Evolutionary conservation across 2,113 vertebrate species (phyloP).

Genomic region (Spermophilus dauricus): DNA sequence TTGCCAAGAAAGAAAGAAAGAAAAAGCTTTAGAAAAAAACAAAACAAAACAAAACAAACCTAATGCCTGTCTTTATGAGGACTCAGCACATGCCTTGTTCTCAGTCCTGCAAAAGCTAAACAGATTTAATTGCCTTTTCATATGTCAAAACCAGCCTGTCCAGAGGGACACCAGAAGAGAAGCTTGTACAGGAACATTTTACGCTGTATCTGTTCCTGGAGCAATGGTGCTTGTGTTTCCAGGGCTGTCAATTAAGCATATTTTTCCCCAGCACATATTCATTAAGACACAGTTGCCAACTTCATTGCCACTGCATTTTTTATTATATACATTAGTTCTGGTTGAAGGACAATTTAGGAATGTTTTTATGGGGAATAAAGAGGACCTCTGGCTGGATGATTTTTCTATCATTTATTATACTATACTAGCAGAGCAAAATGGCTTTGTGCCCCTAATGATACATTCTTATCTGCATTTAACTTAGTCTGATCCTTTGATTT

Average conservation of each 20-base stretch:
- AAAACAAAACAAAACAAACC: conserved; percentile 65
- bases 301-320: conserved; percentile 77
- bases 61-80: conserved; percentile 65
- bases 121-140: conserved; percentile 82
- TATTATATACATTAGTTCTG: conserved; percentile 82
- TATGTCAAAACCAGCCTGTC: conserved; percentile 75
- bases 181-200: conserved; percentile 65
- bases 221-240: conserved; percentile 66
- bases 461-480: conserved; percentile 51
- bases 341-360: conserved; percentile 80
- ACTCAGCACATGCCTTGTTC: conserved; percentile 58
- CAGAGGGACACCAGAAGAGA: conserved; percentile 62
- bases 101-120: conserved; percentile 61
- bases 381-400: conserved; percentile 59
- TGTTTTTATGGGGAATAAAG: conserved; percentile 71
- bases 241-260: conserved; percentile 76
- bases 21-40: background rate
- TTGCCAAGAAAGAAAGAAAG: conserved; percentile 16
- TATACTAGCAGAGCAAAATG: conserved; percentile 53
- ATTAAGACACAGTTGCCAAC: conserved; percentile 82
- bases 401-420: conserved; percentile 68
- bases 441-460: conserved; percentile 31
- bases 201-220: conserved; percentile 65
- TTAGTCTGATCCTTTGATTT: conserved; percentile 31
- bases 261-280: conserved; percentile 78